Evolutionary conservation across 2,797 vertebrate species (phyloP).

Genomic region (Florisuga fusca): DNA sequence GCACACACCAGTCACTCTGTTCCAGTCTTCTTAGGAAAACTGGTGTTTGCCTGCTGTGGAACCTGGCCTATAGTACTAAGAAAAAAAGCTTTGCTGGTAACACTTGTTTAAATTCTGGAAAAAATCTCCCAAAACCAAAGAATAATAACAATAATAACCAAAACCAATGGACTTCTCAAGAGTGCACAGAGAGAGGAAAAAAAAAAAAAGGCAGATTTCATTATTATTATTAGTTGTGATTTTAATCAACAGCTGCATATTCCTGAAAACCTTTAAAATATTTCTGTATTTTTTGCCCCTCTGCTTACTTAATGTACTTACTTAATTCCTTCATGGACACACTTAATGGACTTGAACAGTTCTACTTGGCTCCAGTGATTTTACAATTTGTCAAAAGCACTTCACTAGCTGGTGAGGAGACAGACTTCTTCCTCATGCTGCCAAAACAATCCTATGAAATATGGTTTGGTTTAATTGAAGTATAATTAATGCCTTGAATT

Average conservation of each 20-base stretch:
- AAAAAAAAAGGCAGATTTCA: not conserved
- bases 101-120: not conserved
- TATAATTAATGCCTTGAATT: constrained; percentile 50
- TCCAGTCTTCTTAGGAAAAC: not conserved
- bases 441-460: constrained; percentile 54
- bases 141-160: not conserved
- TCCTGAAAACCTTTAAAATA: not conserved
- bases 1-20: not conserved
- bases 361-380: constrained; percentile 46
- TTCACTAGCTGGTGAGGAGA: not conserved
- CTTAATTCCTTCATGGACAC: not conserved
- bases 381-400: constrained; percentile 34
- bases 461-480: constrained; percentile 42
- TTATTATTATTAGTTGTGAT: not conserved
- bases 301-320: not conserved
- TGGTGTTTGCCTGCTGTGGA: not conserved
- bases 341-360: constrained; percentile 51
- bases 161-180: not conserved
- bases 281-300: not conserved
- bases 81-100: not conserved
- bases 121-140: not conserved
- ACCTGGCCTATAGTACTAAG: not conserved
- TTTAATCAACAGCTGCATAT: not conserved
- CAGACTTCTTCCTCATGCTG: constrained; percentile 18
- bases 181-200: not conserved